Evolutionary conservation across 2,888 invertebrate genomes (phyloP).

Genomic region (Drosophila macrothrix): DNA sequence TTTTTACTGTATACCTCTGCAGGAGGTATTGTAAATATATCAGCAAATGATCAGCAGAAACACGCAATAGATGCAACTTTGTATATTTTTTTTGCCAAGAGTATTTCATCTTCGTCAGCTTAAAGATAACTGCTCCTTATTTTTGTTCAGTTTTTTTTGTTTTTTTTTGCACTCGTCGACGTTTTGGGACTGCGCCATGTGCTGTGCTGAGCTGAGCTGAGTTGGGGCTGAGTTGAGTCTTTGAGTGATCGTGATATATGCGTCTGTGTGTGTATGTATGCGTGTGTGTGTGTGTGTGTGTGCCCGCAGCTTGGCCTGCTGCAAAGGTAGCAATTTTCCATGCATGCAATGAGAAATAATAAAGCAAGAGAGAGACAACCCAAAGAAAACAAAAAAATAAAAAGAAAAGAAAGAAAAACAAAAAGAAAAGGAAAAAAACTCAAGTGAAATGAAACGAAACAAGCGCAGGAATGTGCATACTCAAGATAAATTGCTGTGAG

Average conservation of each 20-base stretch:
- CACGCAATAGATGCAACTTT: not conserved
- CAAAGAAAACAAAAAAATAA: slow-evolving; percentile 3
- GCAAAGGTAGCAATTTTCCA: slow-evolving; percentile 82
- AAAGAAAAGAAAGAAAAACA: not conserved
- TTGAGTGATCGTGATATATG: slow-evolving; percentile 79
- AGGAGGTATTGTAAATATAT: not conserved
- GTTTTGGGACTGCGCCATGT: slow-evolving; percentile 53
- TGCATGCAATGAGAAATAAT: slow-evolving; percentile 73
- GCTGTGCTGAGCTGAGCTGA: slow-evolving; percentile 48
- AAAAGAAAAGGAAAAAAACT: slow-evolving; percentile 18
- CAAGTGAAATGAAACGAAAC: slow-evolving; percentile 74
- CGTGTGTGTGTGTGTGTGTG: slow-evolving; percentile 52
- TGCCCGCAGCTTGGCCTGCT: slow-evolving; percentile 68
- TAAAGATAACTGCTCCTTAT: slow-evolving; percentile 19
- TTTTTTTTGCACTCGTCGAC: slow-evolving; percentile 53
- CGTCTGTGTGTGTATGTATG: slow-evolving; percentile 55
- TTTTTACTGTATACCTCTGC: not conserved
- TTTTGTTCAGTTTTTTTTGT: not conserved
- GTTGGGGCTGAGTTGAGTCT: slow-evolving; percentile 57
- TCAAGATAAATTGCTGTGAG: slow-evolving; percentile 76
- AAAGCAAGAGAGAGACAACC: slow-evolving; percentile 45
- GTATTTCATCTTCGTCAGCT: slow-evolving; percentile 16
- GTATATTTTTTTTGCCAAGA: slow-evolving; percentile 2
- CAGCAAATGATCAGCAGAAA: not conserved
- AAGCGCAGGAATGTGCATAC: slow-evolving; percentile 77